Base-by-base conservation (phyloP, 2,797 vertebrate genomes). In the Epinephelus coioides region DNA sequence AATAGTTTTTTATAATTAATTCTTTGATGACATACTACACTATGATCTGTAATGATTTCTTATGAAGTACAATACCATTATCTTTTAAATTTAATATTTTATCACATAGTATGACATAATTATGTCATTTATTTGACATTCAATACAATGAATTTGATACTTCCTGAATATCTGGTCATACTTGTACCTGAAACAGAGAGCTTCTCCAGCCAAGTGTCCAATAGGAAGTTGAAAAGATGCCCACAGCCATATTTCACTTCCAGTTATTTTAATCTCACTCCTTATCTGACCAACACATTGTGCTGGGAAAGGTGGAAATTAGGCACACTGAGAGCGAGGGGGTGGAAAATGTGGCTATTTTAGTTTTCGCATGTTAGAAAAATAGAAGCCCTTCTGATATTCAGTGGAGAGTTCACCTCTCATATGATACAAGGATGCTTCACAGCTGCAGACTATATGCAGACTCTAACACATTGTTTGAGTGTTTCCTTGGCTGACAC, bases 291-390 rank as follows among this genome's bases (percentile, higher is more conserved):
- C 65, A 62, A 21, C 57, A 70, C 68, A 89, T 81, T 64, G 47
- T 19, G 12, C n/a, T 69, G 78, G 70, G 70, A 83, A 69, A 90
- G 75, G 78, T 86, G 77, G 69, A 85, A 86, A 88, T 83, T 63
- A 86, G 67, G 66, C 62, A 78, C 83, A 73, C 21, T 63, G 85
- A 79, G 73, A 81, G 44, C 49, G 62, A 27, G 69, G 62, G 69
- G 83, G 60, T 55, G 78, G 76, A 65, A 81, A 70, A 68, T 67
- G 76, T 54, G 78, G 38, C 77, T 89, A 84, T 90, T 87, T 87
- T 63, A 25, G 76, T 83, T 74, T 8, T 54, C 14, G 47, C 59
- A 34, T 47, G 27, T 75, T 50, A n/a, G 69, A 78, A 56, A 81
- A 83, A 65, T 18, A 71, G 51, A 62, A 76, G 54, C 60, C 10